Evolutionary conservation across 2,888 invertebrate genomes (phyloP), one percentile per base, ranked within the genome.

Genomic region (Heliconius cydno): DNA sequence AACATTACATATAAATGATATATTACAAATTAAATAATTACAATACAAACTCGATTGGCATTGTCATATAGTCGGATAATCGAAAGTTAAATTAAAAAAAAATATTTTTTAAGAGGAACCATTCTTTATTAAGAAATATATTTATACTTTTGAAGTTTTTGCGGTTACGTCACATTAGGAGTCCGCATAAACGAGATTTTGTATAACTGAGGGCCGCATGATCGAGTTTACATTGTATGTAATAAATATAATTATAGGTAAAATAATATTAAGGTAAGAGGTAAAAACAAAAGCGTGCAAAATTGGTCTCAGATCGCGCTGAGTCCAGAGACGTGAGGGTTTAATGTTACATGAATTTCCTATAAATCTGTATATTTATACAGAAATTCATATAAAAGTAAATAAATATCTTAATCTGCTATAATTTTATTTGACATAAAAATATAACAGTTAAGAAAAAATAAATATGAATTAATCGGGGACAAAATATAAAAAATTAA

Each of bases 301-400:
- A 87, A 90, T 90, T 92, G 86, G 89, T 90, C 94, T 94, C 94
- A 93, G 94, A 83, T 80, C 84, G 81, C 52, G 93, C 94, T 93
- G 94, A 94, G 94, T 89, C 89, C 92, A 89, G 87, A 92, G 94
- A 94, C 94, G 94, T 74, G 74, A 63, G 60, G n/a, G 79, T 28
- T 15, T 60, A 60, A n/a, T 60, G 19, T 90, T 72, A 77, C 52
- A 78, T 60, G 71, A 28, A 52, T 52, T 71, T 38, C 28, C 22
- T 71, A 71, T 19, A 71, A 30, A 30, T 25, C 19, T 19, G 3
- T 9, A 52, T 28, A 12, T 19, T 46, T 52, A 46, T 71, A 52
- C 19, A 71, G 52, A 52, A 57, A 57, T 34, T 57, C 72, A n/a
- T n/a, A 52, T 34, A n/a, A 34, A 72, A 72, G 13, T 7, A 25